Base-by-base conservation (phyloP, 1,140 invertebrate genomes). In the Harpegnathos saltator region DNA sequence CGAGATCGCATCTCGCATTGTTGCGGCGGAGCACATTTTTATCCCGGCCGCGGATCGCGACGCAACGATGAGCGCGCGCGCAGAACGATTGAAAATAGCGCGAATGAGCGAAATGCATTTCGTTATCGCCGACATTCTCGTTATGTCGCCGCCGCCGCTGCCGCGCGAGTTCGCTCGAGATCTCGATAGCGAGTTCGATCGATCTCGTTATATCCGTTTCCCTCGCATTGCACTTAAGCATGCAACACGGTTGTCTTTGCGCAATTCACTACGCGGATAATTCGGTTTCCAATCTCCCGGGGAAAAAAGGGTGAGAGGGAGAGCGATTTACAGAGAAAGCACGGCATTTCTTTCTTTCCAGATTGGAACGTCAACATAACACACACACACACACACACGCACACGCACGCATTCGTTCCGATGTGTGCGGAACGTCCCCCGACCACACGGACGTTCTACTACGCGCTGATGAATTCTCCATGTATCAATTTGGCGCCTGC, bases 31-130 rank as follows among this genome's bases (percentile, higher is more conserved):
- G 11, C 38, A 82, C 62, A 84, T 59, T 63, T 83, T 63, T 83
- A 81, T 87, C 63, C 44, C 72, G 44, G 56, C 65, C 5, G 44
- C 12, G 66, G 85, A 87, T 83, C 73, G 69, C 83, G 82, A 86
- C 56, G 56, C n/a, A n/a, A n/a, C n/a, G 63, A 83, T 63, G 77
- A 81, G 83, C 59, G 38, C 12, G 58, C 26, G 33, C 22, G 48
- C 15, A 19, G 22, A 59, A 66, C 54, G 62, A 38, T 33, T 72
- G 58, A 29, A 62, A 72, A 72, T 68, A 73, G 65, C 52, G 24
- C 7, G 58, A 22, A 74, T 74, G 44, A 62, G 24, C 72, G 12
- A 74, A 74, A 33, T 62, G 72, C 58, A 74, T 19, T 74, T 62
- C n/a, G 54, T 24, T 54, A 73, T 56, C 54, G 61, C 33, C 61